These are phyloP conservation scores for Ceraclea dissimilis DNA, from an alignment of 2,888 invertebrate species.

Conservation along the genomic window DNA sequence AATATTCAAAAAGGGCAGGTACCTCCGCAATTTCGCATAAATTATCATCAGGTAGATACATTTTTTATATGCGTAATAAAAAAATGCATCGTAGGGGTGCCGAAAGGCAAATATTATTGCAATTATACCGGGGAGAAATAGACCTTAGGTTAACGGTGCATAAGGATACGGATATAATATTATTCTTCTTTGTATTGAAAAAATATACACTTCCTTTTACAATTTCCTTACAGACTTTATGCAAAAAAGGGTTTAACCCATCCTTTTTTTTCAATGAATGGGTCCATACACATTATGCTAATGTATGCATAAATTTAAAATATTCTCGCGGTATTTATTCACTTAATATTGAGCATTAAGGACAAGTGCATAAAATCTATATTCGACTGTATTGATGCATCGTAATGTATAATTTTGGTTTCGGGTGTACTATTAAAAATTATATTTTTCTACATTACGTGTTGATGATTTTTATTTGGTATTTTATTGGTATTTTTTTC, in stretches of 20 bases:
- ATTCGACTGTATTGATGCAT: not conserved
- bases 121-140: conserved; percentile 18
- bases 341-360: conserved; percentile 9
- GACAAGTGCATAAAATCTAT: not conserved
- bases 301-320: conserved; percentile 50
- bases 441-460: conserved; percentile 5
- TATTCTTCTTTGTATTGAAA: conserved; percentile 16
- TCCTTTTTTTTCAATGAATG: conserved; percentile 54
- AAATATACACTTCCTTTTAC: conserved; percentile 22
- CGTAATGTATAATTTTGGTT: conserved; percentile 11
- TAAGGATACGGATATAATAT: conserved; percentile 18
- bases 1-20: conserved; percentile 53
- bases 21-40: conserved; percentile 52
- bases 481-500: conserved; percentile 24
- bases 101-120: conserved; percentile 22
- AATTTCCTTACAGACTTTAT: conserved; percentile 48
- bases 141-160: conserved; percentile 19
- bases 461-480: conserved; percentile 17
- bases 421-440: not conserved
- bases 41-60: conserved; percentile 52
- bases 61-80: conserved; percentile 26
- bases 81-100: conserved; percentile 22
- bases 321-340: conserved; percentile 29
- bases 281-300: conserved; percentile 53
- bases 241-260: conserved; percentile 51